phyloP scores from a whole-genome alignment of 2,888 invertebrate species.

The Melanchra persicariae region DNA sequence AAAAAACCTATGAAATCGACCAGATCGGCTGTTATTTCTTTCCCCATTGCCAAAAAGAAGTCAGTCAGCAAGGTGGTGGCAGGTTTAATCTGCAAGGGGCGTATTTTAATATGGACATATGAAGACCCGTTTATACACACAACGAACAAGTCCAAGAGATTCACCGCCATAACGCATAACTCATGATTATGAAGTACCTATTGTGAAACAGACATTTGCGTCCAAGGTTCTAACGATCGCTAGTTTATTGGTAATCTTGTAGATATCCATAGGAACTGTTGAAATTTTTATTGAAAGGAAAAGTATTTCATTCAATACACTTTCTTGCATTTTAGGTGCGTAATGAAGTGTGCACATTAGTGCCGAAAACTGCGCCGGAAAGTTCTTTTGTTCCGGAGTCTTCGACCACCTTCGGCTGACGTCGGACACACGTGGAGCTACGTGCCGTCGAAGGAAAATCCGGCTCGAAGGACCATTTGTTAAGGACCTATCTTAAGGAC shows the following conservation, averaged over 20 bases:
- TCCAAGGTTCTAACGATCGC: slow-evolving; percentile 29
- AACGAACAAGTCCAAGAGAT: not conserved
- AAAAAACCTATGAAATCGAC: too few species aligned
- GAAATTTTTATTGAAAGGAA: not conserved
- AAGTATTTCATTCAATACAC: not conserved
- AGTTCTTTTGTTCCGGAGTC: too few species aligned
- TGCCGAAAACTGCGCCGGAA: not conserved
- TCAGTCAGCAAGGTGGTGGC: too few species aligned
- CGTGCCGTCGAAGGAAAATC: too few species aligned
- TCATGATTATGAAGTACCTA: slow-evolving; percentile 4
- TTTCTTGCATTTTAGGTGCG: too few species aligned
- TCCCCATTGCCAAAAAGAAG: too few species aligned
- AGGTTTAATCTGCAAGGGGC: too few species aligned
- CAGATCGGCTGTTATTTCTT: too few species aligned
- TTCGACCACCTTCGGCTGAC: too few species aligned
- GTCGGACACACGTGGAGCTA: too few species aligned
- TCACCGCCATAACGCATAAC: not conserved
- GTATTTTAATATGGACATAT: too few species aligned
- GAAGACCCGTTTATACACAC: not conserved
- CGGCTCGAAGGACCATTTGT: too few species aligned
- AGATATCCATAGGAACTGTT: not conserved
- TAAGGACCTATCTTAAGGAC: not conserved
- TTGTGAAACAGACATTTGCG: slow-evolving; percentile 35
- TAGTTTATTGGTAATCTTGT: slow-evolving; percentile 1
- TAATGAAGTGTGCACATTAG: not conserved